Evolutionary conservation across 2,797 vertebrate species (phyloP).

Genomic region (Darevskia nairensis): DNA sequence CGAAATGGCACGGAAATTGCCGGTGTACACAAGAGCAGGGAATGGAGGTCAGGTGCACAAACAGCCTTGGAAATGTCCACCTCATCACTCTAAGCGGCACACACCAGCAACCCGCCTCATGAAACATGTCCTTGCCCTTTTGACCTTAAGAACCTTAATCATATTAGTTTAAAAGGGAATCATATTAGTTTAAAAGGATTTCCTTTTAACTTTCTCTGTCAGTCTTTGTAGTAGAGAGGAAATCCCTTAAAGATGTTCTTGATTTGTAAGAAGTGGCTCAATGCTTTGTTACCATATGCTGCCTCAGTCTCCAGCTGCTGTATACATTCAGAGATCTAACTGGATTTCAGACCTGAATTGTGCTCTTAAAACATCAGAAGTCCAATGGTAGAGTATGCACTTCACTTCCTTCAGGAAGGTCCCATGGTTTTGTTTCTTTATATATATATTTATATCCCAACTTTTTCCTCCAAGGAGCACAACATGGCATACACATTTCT

Average conservation of each 20-base stretch:
- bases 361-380: neutral
- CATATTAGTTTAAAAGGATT: neutral
- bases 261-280: neutral
- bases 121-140: accelerated
- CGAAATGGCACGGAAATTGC: slow-evolving; percentile 91
- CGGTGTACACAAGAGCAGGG: slow-evolving; percentile 90
- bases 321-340: neutral
- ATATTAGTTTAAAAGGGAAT: neutral
- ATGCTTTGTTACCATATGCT: neutral
- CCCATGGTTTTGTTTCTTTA: too few relatives aligned
- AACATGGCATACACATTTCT: too few relatives aligned
- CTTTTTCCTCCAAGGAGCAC: too few relatives aligned
- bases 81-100: accelerated
- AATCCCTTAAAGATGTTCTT: accelerated
- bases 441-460: too few relatives aligned
- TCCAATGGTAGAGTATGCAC: neutral
- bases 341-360: neutral
- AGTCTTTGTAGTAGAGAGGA: neutral
- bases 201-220: neutral
- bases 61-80: accelerated
- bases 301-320: neutral
- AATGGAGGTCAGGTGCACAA: slow-evolving; percentile 86
- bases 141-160: neutral
- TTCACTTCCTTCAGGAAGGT: neutral
- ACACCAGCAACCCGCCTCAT: accelerated